Conservation (phyloP, 2,888 invertebrate genomes). For the Nasonovia ribisnigri region DNA sequence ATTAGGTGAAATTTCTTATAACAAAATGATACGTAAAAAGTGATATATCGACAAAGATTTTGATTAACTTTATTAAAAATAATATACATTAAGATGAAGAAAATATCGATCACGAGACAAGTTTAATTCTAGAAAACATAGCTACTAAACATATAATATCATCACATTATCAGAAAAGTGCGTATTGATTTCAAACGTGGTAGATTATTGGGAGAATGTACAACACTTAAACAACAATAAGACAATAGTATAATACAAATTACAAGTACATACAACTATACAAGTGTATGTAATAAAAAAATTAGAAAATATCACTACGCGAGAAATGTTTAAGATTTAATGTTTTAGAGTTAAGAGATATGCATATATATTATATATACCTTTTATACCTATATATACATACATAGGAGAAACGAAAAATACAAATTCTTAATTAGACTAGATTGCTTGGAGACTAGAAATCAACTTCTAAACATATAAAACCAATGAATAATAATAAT, state of each 20-base stretch:
- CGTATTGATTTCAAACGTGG: neutral
- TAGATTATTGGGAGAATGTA: neutral
- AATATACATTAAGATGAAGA: neutral
- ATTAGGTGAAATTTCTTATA: neutral
- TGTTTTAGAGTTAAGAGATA: conserved; percentile 14
- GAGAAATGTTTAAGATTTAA: conserved; percentile 10
- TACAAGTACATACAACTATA: neutral
- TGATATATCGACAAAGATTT: neutral
- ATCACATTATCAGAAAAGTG: neutral
- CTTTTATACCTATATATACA: neutral
- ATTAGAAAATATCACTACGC: conserved; percentile 28
- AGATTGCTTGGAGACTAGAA: conserved; percentile 63
- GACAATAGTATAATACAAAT: conserved; percentile 7
- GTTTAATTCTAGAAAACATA: neutral
- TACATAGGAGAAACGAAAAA: conserved; percentile 39
- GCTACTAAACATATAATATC: neutral
- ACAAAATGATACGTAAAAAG: neutral
- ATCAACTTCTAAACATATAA: conserved; percentile 40
- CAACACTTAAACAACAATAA: neutral
- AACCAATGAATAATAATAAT: conserved; percentile 22
- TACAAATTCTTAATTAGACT: conserved; percentile 61
- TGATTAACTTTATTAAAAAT: conserved; percentile 19
- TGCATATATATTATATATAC: neutral
- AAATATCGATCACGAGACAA: neutral
- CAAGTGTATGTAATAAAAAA: neutral